Conservation (phyloP, 2,888 invertebrate species). For the Cremastinae sp. region DNA sequence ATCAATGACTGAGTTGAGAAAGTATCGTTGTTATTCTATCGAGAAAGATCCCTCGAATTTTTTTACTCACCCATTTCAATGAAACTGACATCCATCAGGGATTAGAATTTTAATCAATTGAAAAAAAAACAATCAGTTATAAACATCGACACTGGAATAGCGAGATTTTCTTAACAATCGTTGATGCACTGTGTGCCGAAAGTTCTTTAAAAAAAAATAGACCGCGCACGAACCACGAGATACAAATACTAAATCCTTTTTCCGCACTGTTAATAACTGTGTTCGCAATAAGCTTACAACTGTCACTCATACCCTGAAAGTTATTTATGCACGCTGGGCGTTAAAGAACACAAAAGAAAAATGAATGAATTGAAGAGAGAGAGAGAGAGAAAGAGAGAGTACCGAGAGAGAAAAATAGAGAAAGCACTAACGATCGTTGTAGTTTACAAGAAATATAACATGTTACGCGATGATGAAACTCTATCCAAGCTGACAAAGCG, state of each 20-base stretch:
- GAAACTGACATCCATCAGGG: no score
- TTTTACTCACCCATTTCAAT: no score
- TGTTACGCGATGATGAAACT: slow-evolving; percentile 60
- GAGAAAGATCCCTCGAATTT: no score
- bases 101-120: no score
- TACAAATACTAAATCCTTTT: slow-evolving; percentile 31
- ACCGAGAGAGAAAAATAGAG: slow-evolving; percentile 28
- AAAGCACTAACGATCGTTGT: slow-evolving; percentile 60
- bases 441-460: slow-evolving; percentile 61
- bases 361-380: slow-evolving; percentile 22
- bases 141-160: no score
- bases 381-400: slow-evolving; percentile 32
- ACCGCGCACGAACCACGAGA: neutral
- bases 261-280: slow-evolving; percentile 50
- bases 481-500: slow-evolving; percentile 49
- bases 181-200: slow-evolving; percentile 11
- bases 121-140: no score
- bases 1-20: slow-evolving; percentile 28
- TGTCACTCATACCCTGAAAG: slow-evolving; percentile 31
- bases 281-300: slow-evolving; percentile 54
- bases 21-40: slow-evolving; percentile 6
- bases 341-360: slow-evolving; percentile 48
- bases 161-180: no score
- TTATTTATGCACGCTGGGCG: slow-evolving; percentile 63
- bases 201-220: slow-evolving; percentile 17